Conservation (phyloP, 2,888 invertebrate genomes). For the Villa cingulata region DNA sequence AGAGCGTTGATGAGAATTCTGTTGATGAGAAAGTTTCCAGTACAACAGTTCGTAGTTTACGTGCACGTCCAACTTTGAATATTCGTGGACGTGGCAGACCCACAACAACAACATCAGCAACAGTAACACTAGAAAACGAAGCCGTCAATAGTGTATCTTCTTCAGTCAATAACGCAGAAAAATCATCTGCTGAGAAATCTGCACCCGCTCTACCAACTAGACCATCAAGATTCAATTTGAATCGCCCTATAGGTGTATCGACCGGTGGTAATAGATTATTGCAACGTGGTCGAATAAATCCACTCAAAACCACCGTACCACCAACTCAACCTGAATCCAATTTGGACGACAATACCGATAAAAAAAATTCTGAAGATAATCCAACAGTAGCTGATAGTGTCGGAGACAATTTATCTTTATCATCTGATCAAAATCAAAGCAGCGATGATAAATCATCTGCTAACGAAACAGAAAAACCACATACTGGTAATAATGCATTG, state of each 20-base stretch:
- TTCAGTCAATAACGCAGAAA: constrained; percentile 8
- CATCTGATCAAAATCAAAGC: not conserved
- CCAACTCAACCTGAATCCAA: constrained; percentile 20
- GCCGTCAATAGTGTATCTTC: not conserved
- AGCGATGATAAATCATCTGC: constrained; percentile 7
- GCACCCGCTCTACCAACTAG: constrained; percentile 19
- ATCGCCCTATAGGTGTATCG: constrained; percentile 22
- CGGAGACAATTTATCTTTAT: constrained; percentile 4
- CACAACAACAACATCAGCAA: constrained; percentile 22
- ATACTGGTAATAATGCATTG: not conserved
- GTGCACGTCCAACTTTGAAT: constrained; percentile 28
- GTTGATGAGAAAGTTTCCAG: constrained; percentile 23
- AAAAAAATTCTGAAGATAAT: constrained; percentile 21
- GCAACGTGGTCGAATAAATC: constrained; percentile 26
- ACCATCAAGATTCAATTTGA: constrained; percentile 31
- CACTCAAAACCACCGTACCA: constrained; percentile 17
- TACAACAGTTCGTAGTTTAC: constrained; percentile 23
- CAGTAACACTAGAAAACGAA: constrained; percentile 20
- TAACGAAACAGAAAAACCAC: constrained; percentile 3
- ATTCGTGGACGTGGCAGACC: constrained; percentile 30
- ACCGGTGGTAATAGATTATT: constrained; percentile 24
- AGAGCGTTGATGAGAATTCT: constrained; percentile 18
- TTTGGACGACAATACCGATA: constrained; percentile 27
- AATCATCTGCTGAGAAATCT: constrained; percentile 21
- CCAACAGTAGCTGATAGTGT: constrained; percentile 9